Evolutionary conservation across 2,797 vertebrate genomes (phyloP), one percentile per base, ranked within the genome.

Genomic region (Schizothorax lantsangensis): DNA sequence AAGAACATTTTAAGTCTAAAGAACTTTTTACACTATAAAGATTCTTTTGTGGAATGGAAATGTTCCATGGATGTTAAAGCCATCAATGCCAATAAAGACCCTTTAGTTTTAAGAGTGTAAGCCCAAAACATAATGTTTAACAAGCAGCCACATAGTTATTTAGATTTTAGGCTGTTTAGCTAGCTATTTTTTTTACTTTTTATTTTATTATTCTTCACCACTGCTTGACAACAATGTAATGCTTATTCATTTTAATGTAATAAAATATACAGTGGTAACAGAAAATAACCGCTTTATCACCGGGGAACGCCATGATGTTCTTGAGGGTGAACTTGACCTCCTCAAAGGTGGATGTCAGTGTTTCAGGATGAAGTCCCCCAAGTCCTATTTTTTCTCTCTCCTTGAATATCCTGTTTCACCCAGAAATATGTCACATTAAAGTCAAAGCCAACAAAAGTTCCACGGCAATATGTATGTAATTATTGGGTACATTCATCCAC

Each of bases 311-410:
- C 21, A 30, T 30, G 7, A 71, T 69, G 66, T 68, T 69, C 21
- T 54, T 82, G 64, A 40, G 7, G 7, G 30, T 71, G 47, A 71
- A 71, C 33, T 54, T 83, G 79, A 49, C 47, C 47, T 71, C 45
- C 21, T 57, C 66, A 54, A 38, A 82, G 66, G 33, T 49, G 10
- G n/a, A 64, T 12, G 43, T 36, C 43, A 21, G 17, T 33, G 79
- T 68, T 49, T 81, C 43, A 68, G 43, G 43, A 81, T 47, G 6
- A 66, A 66, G 26, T 69, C 43, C 43, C 45, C 45, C 43, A n/a
- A 66, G 59, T 33, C 17, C 79, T 81, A 23, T 66, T 81, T 68
- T 64, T 68, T 66, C 74, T 68, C 43, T 81, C 43, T 68, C 80
- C 66, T 82, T 82, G 66, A 82, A 82, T 54, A 54, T 71, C 66